A percentile compares a stretch with the other conserved stretches of the same genome.
Conservation (phyloP, 2,113 vertebrate species). For the Mungos mungo region DNA sequence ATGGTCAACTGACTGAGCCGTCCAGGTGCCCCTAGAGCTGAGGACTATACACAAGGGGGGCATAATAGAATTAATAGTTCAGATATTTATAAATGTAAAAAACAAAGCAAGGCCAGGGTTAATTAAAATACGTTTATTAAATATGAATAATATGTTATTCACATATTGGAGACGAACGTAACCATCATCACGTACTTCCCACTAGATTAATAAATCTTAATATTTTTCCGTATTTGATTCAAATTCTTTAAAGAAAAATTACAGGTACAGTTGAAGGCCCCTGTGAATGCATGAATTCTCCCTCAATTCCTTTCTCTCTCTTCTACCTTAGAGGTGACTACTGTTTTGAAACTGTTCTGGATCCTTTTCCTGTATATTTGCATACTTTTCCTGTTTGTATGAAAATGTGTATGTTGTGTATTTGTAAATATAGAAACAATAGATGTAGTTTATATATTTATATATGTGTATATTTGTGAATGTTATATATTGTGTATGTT, state of each 20-base stretch:
- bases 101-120: neutral
- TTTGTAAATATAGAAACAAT: neutral
- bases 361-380: neutral
- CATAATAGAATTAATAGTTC: neutral
- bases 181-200: neutral
- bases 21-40: neutral
- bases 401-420: neutral
- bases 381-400: neutral
- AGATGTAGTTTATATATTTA: neutral
- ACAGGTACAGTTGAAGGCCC: neutral
- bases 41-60: neutral
- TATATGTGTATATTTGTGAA: neutral
- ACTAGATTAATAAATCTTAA: neutral
- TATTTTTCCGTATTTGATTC: neutral
- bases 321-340: neutral
- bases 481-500: neutral
- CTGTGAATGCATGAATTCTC: neutral
- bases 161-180: neutral
- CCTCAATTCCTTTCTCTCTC: neutral
- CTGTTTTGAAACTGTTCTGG: neutral
- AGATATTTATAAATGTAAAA: conserved; percentile 32
- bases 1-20: too few species aligned
- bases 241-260: neutral
- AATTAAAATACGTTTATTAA: neutral
- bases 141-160: neutral